Evolutionary conservation across 2,888 invertebrate species (phyloP), one percentile per base, ranked within the genome.

Genomic region (Dynastes tityus): DNA sequence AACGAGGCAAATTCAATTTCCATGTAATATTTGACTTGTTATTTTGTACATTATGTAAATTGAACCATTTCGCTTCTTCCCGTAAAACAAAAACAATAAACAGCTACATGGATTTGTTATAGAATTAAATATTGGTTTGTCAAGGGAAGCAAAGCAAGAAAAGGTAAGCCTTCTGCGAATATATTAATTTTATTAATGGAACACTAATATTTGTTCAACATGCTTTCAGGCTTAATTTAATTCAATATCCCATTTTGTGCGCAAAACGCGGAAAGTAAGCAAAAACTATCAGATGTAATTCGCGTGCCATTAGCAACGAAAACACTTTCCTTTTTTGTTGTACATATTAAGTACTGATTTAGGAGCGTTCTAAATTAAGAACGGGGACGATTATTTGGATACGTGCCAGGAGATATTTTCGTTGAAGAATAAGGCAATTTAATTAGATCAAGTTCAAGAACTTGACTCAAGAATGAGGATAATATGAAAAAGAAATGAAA

Each of bases 181-280:
- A 70, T 53, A 29, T 70, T 70, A 70, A 70, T 70, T 70, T 32
- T n/a, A 53, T 70, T 70, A 70, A 70, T 70, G 70, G 51, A 70
- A 32, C 13, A 0, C 11, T 32, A 70, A 70, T 70, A 70, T 70
- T 70, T 51, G n/a, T 70, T n/a, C 53, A 70, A 29, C 70, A 70
- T 70, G 32, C 70, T 70, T 51, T 32, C 70, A 53, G 27, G 53
- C 6, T 22, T 27, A 45, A 22, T 53, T 53, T 53, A 55, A 70
- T 70, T 32, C 70, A 70, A 6, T 51, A 29, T 70, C 29, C 32
- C 53, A 13, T 65, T 65, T 40, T 37, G 65, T 16, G 13, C n/a
- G n/a, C 40, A 37, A 40, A 65, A 65, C 32, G n/a, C 16, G 29
- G 16, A 37, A 65, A 40, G 8, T 45, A 45, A 45, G 45, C 32